These are phyloP conservation scores for Sycophila texana DNA, from an alignment of 2,888 invertebrate species.

Conservation along the genomic window DNA sequence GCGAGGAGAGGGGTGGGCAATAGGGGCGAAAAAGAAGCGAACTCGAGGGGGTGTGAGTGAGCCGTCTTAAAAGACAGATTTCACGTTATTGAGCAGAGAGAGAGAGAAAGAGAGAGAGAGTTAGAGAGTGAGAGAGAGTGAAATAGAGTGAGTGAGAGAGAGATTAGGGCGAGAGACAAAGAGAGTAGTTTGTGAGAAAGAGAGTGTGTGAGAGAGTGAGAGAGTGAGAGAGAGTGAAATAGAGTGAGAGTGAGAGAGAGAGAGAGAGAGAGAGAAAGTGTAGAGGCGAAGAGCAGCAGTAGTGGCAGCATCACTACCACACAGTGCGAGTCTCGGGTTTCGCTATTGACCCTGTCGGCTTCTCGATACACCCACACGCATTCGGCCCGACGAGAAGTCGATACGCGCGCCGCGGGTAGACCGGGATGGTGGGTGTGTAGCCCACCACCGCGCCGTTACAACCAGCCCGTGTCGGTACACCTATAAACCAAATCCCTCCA, in stretches of 20 bases:
- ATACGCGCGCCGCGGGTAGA: background rate
- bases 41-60: constrained; percentile 4
- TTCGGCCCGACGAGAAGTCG: constrained; percentile 32
- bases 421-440: background rate
- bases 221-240: background rate
- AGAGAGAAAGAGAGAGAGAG: background rate
- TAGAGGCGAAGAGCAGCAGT: background rate
- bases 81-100: constrained; percentile 20
- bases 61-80: constrained; percentile 45
- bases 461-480: constrained; percentile 61
- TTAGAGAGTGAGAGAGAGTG: background rate
- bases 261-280: background rate
- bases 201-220: background rate
- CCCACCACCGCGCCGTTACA: constrained; percentile 8
- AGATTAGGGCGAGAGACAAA: background rate
- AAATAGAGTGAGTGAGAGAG: background rate
- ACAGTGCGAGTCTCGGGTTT: constrained; percentile 33
- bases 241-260: too few relatives aligned
- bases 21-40: background rate
- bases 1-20: too few relatives aligned
- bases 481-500: constrained; percentile 65
- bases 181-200: too few relatives aligned
- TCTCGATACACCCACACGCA: constrained; percentile 26
- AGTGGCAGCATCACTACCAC: background rate
- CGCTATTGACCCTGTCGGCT: constrained; percentile 49